These are phyloP conservation scores for Avahi laniger DNA, from an alignment of 2,797 vertebrate genomes.

Conservation along the genomic window DNA sequence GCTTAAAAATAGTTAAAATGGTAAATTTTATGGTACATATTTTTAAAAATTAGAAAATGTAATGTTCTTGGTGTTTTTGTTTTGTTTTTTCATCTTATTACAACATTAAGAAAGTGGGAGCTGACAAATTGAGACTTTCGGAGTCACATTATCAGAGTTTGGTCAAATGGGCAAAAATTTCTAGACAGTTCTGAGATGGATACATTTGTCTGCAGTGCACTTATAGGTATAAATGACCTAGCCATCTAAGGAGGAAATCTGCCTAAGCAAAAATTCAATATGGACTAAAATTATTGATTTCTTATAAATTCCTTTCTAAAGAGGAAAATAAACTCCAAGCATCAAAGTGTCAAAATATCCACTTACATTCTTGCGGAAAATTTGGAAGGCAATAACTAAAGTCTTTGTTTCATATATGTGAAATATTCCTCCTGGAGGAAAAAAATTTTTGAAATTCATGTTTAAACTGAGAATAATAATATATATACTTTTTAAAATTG, in stretches of 20 bases:
- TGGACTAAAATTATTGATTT: slow-evolving; percentile 28
- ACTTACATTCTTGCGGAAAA: background rate
- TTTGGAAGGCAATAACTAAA: background rate
- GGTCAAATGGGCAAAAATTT: background rate
- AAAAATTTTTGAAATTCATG: background rate
- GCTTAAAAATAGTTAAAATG: background rate
- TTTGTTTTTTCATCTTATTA: background rate
- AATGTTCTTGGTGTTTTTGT: background rate
- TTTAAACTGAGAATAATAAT: background rate
- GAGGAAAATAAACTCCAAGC: background rate
- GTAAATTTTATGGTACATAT: background rate
- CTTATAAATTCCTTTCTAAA: background rate
- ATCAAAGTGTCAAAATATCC: background rate
- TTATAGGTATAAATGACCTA: background rate
- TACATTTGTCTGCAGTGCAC: background rate
- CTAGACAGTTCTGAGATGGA: background rate
- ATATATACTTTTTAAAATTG: background rate
- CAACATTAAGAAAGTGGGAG: background rate
- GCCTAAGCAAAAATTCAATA: background rate
- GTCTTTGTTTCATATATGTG: background rate
- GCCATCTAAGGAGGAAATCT: background rate
- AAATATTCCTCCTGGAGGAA: background rate
- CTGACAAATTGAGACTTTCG: background rate
- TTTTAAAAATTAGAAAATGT: background rate
- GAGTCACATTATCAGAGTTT: background rate